These are phyloP conservation scores for Struthio camelus DNA, from an alignment of 2,113 vertebrate species.

Conservation along the genomic window DNA sequence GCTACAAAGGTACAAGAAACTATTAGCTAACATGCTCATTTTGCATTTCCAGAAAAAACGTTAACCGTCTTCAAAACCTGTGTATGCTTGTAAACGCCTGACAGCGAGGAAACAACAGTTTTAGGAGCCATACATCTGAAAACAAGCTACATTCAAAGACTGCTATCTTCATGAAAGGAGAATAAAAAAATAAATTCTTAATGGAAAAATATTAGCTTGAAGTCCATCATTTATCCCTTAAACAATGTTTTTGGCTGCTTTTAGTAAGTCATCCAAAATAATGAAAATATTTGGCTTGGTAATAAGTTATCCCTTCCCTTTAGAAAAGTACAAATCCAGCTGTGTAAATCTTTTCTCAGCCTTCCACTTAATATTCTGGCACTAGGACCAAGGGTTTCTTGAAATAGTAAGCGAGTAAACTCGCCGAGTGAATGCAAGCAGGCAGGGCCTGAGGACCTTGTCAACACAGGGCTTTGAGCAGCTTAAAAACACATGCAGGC, in stretches of 20 bases:
- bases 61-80: neutral
- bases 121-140: neutral
- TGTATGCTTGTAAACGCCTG: neutral
- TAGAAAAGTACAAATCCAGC: constrained; percentile 24
- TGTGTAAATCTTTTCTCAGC: constrained; percentile 42
- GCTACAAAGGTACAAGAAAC: neutral
- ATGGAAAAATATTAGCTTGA: constrained; percentile 68
- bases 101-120: constrained; percentile 31
- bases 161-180: constrained; percentile 6
- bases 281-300: constrained; percentile 59
- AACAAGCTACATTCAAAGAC: constrained; percentile 34
- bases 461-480: constrained; percentile 25
- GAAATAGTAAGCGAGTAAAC: constrained; percentile 21
- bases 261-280: constrained; percentile 57
- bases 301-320: constrained; percentile 28
- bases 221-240: constrained; percentile 38
- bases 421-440: neutral
- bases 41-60: neutral
- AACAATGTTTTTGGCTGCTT: constrained; percentile 46
- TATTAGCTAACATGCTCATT: neutral
- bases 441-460: neutral
- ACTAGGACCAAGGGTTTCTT: constrained; percentile 36
- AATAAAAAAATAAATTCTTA: constrained; percentile 67
- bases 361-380: neutral
- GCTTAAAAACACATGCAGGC: neutral